A percentile compares a stretch with the other conserved stretches of the same genome.
Conservation (phyloP, 1,140 invertebrate species). For the Saccostrea cuccullata region DNA sequence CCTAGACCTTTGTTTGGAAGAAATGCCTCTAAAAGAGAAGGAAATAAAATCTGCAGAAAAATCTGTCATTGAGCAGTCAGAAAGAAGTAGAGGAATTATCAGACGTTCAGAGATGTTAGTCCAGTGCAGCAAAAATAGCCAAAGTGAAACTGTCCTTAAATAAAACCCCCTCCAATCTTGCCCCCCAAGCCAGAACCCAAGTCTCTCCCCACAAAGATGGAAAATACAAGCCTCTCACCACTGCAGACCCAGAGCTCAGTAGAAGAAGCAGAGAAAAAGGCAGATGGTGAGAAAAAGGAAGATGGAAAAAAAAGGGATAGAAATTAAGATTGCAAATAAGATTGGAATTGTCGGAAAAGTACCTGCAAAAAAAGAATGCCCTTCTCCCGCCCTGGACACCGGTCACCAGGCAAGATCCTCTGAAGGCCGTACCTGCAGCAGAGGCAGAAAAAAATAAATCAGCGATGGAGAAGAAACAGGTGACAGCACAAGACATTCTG, state of each 20-base stretch:
- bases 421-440: background rate
- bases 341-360: conserved; percentile 49
- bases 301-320: conserved; percentile 56
- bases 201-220: background rate
- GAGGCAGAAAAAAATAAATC: conserved; percentile 53
- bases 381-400: conserved; percentile 67
- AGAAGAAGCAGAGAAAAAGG: conserved; percentile 16
- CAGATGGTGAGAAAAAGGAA: conserved; percentile 33
- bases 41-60: conserved; percentile 27
- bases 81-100: conserved; percentile 40
- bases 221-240: background rate
- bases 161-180: background rate
- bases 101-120: background rate
- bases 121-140: conserved; percentile 16
- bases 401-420: conserved; percentile 57
- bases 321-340: conserved; percentile 60
- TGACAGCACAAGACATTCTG: conserved; percentile 57
- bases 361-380: conserved; percentile 55
- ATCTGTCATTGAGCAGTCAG: conserved; percentile 22
- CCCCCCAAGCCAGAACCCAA: background rate
- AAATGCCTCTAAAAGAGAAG: conserved; percentile 28
- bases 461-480: conserved; percentile 50
- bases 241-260: background rate
- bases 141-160: conserved; percentile 26
- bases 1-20: conserved; percentile 25